Conservation (phyloP, 2,113 vertebrate species). For the Azemiops feae region DNA sequence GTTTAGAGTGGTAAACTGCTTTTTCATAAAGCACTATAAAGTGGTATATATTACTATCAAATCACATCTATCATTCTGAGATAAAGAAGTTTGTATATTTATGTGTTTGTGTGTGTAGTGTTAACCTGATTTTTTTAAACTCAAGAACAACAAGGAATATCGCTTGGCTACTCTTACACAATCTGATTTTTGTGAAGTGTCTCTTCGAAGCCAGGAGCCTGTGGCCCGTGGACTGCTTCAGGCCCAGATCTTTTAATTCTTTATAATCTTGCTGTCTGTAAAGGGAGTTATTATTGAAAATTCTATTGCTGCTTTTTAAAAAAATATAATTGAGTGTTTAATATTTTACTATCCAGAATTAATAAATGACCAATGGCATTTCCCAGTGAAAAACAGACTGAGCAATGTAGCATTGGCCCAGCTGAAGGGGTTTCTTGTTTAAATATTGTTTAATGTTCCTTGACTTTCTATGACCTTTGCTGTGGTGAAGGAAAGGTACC, state of each 20-base stretch:
- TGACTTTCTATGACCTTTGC: not conserved
- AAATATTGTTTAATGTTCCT: not conserved
- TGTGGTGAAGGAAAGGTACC: not conserved
- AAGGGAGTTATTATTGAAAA: not conserved
- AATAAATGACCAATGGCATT: not conserved
- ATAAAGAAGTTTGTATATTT: too few species aligned
- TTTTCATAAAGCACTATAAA: too few species aligned
- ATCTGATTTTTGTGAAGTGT: not conserved
- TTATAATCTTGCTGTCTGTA: not conserved
- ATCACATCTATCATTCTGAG: not conserved
- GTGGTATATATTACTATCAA: not conserved
- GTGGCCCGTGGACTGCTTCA: not conserved
- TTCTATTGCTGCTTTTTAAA: not conserved
- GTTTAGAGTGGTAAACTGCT: too few species aligned
- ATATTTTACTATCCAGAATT: not conserved
- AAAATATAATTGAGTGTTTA: not conserved
- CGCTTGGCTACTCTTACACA: not conserved
- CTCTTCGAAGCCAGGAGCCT: not conserved
- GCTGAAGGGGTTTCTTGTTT: not conserved
- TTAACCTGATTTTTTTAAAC: not conserved
- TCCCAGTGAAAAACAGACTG: not conserved
- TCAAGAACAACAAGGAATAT: not conserved
- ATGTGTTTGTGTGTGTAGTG: not conserved
- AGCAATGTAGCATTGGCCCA: not conserved
- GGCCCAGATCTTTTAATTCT: not conserved